These are phyloP conservation scores for Mormyrus proboscirostris DNA, from an alignment of 2,797 vertebrate species.

Conservation along the genomic window DNA sequence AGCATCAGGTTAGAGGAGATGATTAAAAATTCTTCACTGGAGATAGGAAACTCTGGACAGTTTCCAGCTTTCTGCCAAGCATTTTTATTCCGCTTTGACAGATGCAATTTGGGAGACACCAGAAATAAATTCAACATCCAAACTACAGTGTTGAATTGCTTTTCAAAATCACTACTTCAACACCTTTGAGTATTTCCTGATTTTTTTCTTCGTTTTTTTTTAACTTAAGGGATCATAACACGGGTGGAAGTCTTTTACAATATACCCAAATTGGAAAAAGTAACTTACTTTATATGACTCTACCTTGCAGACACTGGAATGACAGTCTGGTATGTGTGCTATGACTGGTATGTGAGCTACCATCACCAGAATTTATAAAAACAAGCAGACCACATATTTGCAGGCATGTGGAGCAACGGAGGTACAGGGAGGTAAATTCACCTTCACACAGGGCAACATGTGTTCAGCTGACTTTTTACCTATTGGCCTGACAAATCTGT, in stretches of 20 bases:
- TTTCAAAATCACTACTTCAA: neutral
- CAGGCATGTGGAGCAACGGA: neutral
- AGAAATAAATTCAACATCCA: constrained; percentile 5
- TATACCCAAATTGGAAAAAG: neutral
- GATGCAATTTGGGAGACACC: neutral
- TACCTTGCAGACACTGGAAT: neutral
- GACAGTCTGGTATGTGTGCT: neutral
- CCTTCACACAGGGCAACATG: neutral
- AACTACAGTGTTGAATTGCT: neutral
- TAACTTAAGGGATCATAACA: neutral
- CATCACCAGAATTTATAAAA: neutral
- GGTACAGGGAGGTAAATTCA: neutral
- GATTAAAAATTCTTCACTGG: constrained; percentile 3
- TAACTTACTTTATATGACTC: neutral
- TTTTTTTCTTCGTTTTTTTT: neutral
- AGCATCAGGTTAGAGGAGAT: neutral
- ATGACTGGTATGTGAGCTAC: neutral
- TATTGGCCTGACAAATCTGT: neutral
- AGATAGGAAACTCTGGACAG: neutral
- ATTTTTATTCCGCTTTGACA: constrained; percentile 3
- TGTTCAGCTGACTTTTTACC: neutral
- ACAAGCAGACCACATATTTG: neutral
- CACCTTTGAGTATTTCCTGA: neutral
- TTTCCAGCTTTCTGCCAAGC: neutral
- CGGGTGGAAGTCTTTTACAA: neutral